Evolutionary conservation across 2,888 invertebrate genomes (phyloP), one percentile per base, ranked within the genome.

Genomic region (Psylliodes chrysocephalus): DNA sequence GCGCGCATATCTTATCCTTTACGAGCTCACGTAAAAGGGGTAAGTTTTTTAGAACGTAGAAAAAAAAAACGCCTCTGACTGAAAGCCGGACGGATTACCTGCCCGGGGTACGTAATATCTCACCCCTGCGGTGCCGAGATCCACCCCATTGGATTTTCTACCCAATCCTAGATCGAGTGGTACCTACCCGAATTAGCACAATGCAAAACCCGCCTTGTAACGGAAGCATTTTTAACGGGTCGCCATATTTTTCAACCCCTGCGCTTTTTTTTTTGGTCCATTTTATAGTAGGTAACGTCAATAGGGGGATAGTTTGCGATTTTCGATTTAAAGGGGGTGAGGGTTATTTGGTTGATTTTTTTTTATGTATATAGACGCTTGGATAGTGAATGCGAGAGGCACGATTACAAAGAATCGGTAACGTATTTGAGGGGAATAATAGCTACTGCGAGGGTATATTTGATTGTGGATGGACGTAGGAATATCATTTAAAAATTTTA

Each of bases 131-230:
- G 64, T 66, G 63, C 54, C 15, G 33, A 40, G 68, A 51, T 68
- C 73, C 70, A 71, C 72, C 73, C 72, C 64, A 55, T 57, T 52
- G 28, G 55, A 64, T 56, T 64, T 64, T 60, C 60, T 67, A 60
- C 64, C 70, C 71, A 73, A 73, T 70, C 63, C 67, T 65, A 64
- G 66, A 67, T 14, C 51, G 59, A 44, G 53, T 59, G 62, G 65
- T 66, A 64, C 64, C 71, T 73, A 42, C 44, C 75, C 64, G 74
- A 75, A 74, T 75, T 72, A 67, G 68, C 68, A 70, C 71, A 69
- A 75, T 70, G 73, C 69, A 75, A 75, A 71, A 73, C 75, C 67
- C 77, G 73, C 75, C 77, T 67, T 51, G 60, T 62, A 70, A 66
- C 68, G 67, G 66, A 63, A 59, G 53, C 59, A 25, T 66, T 64